Base-by-base conservation (phyloP, 1,140 invertebrate species). In the Calephelis virginiensis region DNA sequence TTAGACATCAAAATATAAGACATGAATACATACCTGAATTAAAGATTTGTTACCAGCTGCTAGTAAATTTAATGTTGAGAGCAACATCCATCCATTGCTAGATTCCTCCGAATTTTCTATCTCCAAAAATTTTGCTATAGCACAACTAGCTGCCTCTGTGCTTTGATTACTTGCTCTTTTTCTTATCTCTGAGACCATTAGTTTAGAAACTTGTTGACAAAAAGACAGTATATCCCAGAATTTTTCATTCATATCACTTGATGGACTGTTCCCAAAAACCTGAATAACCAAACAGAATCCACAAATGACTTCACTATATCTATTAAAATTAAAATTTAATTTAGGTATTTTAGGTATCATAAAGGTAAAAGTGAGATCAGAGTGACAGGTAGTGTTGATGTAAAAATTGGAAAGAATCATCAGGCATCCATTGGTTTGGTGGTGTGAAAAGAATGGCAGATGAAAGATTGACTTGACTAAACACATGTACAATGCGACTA, bases 141-240 rank as follows among this genome's bases (percentile, higher is more conserved):
- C 97, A 93, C 96, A 97, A 81, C 97, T 98, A 13, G 98, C 98
- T 48, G 96, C 96, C 91, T 98, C 97, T 12, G 98, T 99, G 73
- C 97, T 98, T 89, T 98, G 97, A 90, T 99, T 99, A 37, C 97
- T 97, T 28, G 98, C 98, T 75, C 98, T 93, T 77, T 96, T 94
- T 67, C 98, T 92, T 73, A 99, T 98, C 92, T 99, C 97, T 49
- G 96, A 95, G 14, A 99, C 98, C 96, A 99, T 99, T 13, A 99
- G 92, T 76, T 96, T 95, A 0, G 98, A 98, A 8, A 98, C 97
- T 93, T 98, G 96, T 85, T 98, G 96, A 79, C 97, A 97, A 85
- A 99, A 98, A 66, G 96, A 95, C 56, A 97, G 88, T 74, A 98
- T 96, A 86, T 99, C 97, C 93, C 96, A 95, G 90, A 99, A 99